phyloP scores from a whole-genome alignment of 2,797 vertebrate species.

The Molossus molossus region DNA sequence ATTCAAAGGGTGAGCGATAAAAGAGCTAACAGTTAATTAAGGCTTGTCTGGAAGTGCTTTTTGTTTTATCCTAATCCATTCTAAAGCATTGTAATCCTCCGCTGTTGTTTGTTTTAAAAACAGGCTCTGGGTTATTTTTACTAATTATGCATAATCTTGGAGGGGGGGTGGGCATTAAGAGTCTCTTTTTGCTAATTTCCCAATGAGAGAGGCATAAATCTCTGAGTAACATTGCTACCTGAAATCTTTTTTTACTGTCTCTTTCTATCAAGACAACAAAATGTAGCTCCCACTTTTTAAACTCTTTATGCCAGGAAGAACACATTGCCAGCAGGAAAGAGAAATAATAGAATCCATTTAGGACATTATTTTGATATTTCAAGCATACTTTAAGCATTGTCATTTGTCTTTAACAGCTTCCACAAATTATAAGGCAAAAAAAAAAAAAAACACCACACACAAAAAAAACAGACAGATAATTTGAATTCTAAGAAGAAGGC shows the following conservation, averaged over 20 bases:
- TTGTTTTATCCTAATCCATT: background rate
- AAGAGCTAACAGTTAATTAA: conserved; percentile 19
- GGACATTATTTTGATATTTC: conserved; percentile 39
- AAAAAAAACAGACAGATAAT: conserved; percentile 47
- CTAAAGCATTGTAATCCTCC: background rate
- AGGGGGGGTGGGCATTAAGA: background rate
- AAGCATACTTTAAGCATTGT: background rate
- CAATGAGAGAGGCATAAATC: background rate
- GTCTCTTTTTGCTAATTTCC: background rate
- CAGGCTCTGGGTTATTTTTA: conserved; percentile 1
- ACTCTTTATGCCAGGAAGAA: conserved; percentile 13
- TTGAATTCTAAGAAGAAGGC: conserved; percentile 27
- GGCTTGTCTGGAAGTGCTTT: background rate
- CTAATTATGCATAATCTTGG: background rate
- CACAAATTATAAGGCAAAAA: conserved; percentile 62
- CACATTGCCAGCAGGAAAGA: background rate
- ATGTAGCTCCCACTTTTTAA: conserved; percentile 33
- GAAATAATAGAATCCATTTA: background rate
- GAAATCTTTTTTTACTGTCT: conserved; percentile 34
- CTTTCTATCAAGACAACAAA: conserved; percentile 30
- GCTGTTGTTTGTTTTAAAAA: background rate
- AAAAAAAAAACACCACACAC: background rate
- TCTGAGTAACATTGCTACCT: background rate
- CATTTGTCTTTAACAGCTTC: conserved; percentile 48
- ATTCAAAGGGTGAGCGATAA: background rate